Evolutionary conservation across 1,140 invertebrate genomes (phyloP).

Genomic region (Andrena cerasifolii): DNA sequence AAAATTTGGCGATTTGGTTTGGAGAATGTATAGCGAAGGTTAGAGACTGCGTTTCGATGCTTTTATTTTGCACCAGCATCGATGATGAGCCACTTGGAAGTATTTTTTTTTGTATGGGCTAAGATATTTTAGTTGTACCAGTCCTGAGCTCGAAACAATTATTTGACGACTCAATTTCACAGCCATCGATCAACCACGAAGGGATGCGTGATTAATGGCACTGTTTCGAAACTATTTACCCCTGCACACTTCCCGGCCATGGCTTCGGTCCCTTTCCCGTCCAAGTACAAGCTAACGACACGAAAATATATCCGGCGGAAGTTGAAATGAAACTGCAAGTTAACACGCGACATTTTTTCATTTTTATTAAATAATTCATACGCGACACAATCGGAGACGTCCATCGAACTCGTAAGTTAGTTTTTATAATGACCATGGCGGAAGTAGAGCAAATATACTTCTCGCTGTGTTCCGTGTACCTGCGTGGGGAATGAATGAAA

Average conservation of each 20-base stretch:
- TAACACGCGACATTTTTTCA: constrained; percentile 39
- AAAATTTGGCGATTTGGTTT: no score
- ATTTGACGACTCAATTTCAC: constrained; percentile 26
- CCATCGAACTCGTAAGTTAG: constrained; percentile 42
- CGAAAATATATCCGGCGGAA: constrained; percentile 24
- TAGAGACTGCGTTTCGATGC: no score
- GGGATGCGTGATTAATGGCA: constrained; percentile 1
- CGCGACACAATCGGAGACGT: constrained; percentile 27
- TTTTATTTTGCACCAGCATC: no score
- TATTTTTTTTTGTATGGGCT: no score
- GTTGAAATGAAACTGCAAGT: constrained; percentile 33
- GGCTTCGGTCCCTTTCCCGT: no score
- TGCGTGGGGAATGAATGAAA: neutral
- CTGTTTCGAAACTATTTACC: constrained; percentile 1
- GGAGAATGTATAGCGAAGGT: no score
- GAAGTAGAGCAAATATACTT: neutral
- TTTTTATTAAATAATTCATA: constrained; percentile 44
- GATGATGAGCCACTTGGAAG: no score
- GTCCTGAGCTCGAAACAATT: neutral
- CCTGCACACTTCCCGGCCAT: neutral
- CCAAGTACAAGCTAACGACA: constrained; percentile 3
- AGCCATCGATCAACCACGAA: neutral
- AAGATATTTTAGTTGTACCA: neutral
- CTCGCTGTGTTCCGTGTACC: constrained; percentile 16
- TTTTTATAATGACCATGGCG: constrained; percentile 7